Base-by-base conservation (phyloP, 2,888 invertebrate species). In the Dascillus cervinus region DNA sequence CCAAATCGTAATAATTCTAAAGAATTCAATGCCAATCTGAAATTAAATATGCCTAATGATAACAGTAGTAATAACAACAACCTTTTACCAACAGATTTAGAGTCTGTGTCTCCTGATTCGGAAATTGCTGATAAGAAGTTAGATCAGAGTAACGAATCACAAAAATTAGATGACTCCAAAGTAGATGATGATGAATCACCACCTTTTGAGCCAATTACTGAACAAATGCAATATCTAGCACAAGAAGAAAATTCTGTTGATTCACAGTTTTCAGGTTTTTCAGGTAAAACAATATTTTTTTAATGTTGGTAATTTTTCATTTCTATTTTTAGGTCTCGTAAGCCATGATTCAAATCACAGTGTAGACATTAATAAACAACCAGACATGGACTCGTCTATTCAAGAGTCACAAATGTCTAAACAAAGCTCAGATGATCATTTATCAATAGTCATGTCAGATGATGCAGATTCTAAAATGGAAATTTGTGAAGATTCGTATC, bases 91-190 rank as follows among this genome's bases (percentile, higher is more conserved):
- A 79, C 75, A 28, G 87, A 87, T 58, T 65, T 87, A 22, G 86
- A 87, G 62, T 83, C 86, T 19, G 79, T 87, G 4, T 86, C 86
- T 39, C 86, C 86, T 1, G 84, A 82, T 37, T 85, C 85, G 0
- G 80, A 80, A 32, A 77, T 75, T 49, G 75, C 72, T 35, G 58
- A 39, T 11, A 52, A 50, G 26, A 47, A 42, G 22, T 34, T 43
- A 4, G 47, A 52, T 17, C 48, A 44, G 22, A 48, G 34, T 19
- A 45, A 47, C 22, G 58, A 57, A 35, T 64, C 63, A 5, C 50
- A 52, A 9, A 64, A 60, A 38, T 53, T 60, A 1, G 67, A 70
- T 26, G 69, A 69, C 20, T 65, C 61, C 3, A 73, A 72, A 43
- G 66, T 63, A 44, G 77, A 75, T 29, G 76, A 72, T 49, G 77